Conservation (phyloP, 1,140 invertebrate species). For the Saccostrea glomerata region DNA sequence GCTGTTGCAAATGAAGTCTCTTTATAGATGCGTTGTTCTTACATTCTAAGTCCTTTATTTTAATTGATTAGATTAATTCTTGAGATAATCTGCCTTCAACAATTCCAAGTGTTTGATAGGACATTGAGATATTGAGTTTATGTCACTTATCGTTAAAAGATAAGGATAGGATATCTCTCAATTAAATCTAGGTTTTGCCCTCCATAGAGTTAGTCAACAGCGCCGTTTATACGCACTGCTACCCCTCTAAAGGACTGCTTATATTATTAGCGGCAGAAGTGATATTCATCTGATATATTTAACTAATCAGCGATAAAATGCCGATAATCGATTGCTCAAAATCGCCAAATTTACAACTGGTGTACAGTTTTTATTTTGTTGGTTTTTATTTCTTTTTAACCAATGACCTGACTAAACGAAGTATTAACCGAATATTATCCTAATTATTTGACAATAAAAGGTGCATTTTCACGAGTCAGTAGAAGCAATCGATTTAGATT, state of each 20-base stretch:
- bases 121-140: slow-evolving; percentile 23
- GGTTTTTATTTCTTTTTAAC: not conserved
- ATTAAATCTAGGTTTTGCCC: slow-evolving; percentile 35
- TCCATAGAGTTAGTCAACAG: not conserved
- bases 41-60: slow-evolving; percentile 29
- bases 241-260: slow-evolving; percentile 3
- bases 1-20: slow-evolving; percentile 17
- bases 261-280: slow-evolving; percentile 31
- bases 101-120: slow-evolving; percentile 41
- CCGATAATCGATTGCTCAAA: slow-evolving; percentile 17
- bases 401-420: not conserved
- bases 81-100: slow-evolving; percentile 33
- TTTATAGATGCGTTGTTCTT: slow-evolving; percentile 15
- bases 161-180: not conserved
- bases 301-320: slow-evolving; percentile 23
- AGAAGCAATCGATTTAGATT: not conserved
- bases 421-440: not conserved
- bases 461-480: slow-evolving; percentile 22
- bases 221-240: not conserved
- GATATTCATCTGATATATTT: slow-evolving; percentile 27
- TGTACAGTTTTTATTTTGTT: not conserved
- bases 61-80: slow-evolving; percentile 41
- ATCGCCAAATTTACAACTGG: slow-evolving; percentile 16
- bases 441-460: not conserved
- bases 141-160: slow-evolving; percentile 40